Conservation (phyloP, 2,888 invertebrate genomes). For the Clitarchus hookeri region DNA sequence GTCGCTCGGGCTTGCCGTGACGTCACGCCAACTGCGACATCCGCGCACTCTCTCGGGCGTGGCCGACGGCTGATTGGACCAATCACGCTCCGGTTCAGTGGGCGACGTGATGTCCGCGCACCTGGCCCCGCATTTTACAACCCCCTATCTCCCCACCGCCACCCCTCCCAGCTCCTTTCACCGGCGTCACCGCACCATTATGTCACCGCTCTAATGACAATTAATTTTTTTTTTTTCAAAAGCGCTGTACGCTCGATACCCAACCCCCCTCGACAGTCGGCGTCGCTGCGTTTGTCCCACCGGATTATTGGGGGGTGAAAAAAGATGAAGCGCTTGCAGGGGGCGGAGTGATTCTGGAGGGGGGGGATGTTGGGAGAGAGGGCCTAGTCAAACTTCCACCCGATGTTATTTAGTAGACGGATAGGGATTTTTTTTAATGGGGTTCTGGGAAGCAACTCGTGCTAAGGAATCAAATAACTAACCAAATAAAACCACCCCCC, state of each 20-base stretch:
- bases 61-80: background rate
- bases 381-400: conserved; percentile 10
- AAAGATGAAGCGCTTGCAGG: background rate
- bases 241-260: background rate
- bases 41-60: background rate
- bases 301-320: conserved; percentile 27
- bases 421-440: background rate
- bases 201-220: conserved; percentile 9
- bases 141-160: background rate
- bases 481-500: conserved; percentile 28
- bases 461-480: conserved; percentile 39
- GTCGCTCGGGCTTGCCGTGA: background rate
- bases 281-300: conserved; percentile 23
- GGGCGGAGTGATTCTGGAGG: background rate
- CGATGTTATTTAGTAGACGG: conserved; percentile 27
- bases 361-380: conserved; percentile 10
- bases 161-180: background rate
- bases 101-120: conserved; percentile 5
- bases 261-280: background rate
- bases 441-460: conserved; percentile 29
- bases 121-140: background rate
- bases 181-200: conserved; percentile 7
- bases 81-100: background rate
- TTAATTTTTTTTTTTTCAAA: background rate
- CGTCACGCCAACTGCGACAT: background rate